Conservation (phyloP, 2,888 invertebrate genomes). For the Timema podura region DNA sequence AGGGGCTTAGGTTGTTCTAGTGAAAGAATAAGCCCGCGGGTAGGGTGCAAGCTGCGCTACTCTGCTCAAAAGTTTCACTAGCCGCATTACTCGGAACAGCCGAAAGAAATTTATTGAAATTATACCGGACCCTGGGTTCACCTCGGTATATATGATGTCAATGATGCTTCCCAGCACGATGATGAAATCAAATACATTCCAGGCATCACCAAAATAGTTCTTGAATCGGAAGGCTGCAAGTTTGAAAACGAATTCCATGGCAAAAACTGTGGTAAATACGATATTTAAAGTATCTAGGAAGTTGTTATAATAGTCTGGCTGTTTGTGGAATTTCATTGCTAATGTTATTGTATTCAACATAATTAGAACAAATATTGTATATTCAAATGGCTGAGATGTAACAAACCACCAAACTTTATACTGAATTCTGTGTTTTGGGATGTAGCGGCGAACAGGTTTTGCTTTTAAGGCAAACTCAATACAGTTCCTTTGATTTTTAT, state of each 20-base stretch:
- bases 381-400: conserved; percentile 98
- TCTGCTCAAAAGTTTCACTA: conserved; percentile 92
- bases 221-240: conserved; percentile 96
- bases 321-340: conserved; percentile 95
- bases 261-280: conserved; percentile 97
- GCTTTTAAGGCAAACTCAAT: conserved; percentile 62
- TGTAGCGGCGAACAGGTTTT: conserved; percentile 74
- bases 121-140: conserved; percentile 77
- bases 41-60: no score
- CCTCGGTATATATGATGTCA: conserved; percentile 95
- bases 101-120: conserved; percentile 99
- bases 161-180: conserved; percentile 96
- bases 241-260: conserved; percentile 97
- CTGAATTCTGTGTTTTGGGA: conserved; percentile 96
- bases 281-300: conserved; percentile 92
- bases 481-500: conserved; percentile 81
- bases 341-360: conserved; percentile 97
- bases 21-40: no score
- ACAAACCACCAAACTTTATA: conserved; percentile 99
- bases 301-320: conserved; percentile 75
- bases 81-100: conserved; percentile 97
- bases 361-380: conserved; percentile 95
- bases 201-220: conserved; percentile 97
- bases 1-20: no score
- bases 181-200: conserved; percentile 97